Evolutionary conservation across 2,888 invertebrate genomes (phyloP).

Genomic region (Heterodera filipjevi): DNA sequence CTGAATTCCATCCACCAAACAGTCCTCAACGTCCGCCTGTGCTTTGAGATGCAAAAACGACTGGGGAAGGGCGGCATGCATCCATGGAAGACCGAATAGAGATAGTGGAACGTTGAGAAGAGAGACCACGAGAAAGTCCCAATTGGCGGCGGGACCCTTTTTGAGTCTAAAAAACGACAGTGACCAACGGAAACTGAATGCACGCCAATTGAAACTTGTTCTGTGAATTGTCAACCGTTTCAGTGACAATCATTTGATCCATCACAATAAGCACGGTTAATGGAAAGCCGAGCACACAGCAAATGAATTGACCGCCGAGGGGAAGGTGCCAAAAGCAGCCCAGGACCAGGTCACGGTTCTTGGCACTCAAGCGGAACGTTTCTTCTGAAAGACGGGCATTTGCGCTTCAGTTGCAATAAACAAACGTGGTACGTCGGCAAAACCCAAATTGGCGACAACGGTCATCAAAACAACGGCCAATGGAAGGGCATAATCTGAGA

Average conservation of each 20-base stretch:
- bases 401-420: neutral
- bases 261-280: constrained; percentile 48
- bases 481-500: constrained; percentile 47
- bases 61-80: constrained; percentile 52
- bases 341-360: constrained; percentile 12
- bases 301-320: constrained; percentile 39
- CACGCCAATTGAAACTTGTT: constrained; percentile 42
- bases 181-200: no score
- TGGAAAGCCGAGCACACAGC: constrained; percentile 45
- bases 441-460: constrained; percentile 39
- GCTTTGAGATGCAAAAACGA: constrained; percentile 47
- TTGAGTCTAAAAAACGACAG: constrained; percentile 38
- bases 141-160: constrained; percentile 47
- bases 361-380: constrained; percentile 14
- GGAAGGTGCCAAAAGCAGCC: constrained; percentile 42
- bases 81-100: constrained; percentile 47
- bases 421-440: constrained; percentile 38
- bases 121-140: constrained; percentile 48
- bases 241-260: constrained; percentile 49
- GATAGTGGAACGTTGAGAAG: constrained; percentile 45
- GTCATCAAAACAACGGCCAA: constrained; percentile 45
- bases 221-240: constrained; percentile 47
- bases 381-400: constrained; percentile 13
- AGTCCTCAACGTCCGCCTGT: constrained; percentile 65
- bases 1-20: constrained; percentile 67